Base-by-base conservation (phyloP, 2,888 invertebrate species). In the Cheilosia impressa region DNA sequence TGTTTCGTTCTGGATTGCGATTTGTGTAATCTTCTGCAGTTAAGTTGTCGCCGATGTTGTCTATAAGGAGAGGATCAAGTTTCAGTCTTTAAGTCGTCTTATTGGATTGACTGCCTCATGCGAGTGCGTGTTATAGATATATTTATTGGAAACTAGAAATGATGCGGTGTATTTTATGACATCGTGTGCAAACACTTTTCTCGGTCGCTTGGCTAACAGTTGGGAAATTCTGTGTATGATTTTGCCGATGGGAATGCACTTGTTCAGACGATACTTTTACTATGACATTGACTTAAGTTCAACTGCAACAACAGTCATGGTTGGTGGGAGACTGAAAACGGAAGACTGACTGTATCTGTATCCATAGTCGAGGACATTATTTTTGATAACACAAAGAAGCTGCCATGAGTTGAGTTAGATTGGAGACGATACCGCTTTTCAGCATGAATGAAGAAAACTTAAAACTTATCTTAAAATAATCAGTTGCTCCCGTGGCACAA, bases 151-250 rank as follows among this genome's bases (percentile, higher is more conserved):
- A 38, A 63, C 43, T 15, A 24, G 10, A 17, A 24, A 15, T 38
- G 38, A 55, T 41, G 41, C 22, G 19, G 50, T n/a, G 10, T 73
- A 69, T 83, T 68, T 50, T 22, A 58, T 83, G 68, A 63, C 72
- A 78, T 72, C 50, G 41, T 66, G 65, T 77, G 71, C 53, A 78
- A 66, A 69, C 27, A 63, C 50, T 83, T 83, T 68, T 78, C 68
- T 83, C 72, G 78, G 66, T 78, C 68, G 62, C 55, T 83, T 78
- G 68, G 66, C 71, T 66, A 71, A 65, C 72, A 68, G 68, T 83
- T 78, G 68, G 43, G 78, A 73, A 78, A 78, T 63, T 63, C 57
- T 68, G 19, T 55, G 52, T 13, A 55, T 24, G 22, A 10, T 52
- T 71, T 41, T n/a, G n/a, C n/a, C 10, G 34, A 47, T 72, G 60